Percentiles rank a stretch among this genome's conserved stretches.
These are phyloP conservation scores for Apamea crenata DNA, from an alignment of 2,888 invertebrate genomes.

Conservation along the genomic window DNA sequence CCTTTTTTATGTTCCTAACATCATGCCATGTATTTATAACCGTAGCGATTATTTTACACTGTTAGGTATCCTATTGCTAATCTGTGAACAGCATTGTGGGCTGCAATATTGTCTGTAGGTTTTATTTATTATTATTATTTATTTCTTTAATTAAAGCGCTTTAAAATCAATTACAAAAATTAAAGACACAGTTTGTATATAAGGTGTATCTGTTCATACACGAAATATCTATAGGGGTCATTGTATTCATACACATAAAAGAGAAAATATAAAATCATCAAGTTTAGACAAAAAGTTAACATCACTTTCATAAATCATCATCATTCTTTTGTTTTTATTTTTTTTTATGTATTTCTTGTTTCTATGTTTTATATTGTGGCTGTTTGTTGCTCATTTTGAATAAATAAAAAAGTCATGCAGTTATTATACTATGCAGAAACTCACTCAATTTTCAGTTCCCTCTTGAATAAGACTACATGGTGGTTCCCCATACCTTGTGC, in stretches of 20 bases:
- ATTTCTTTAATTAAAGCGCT: too few relatives aligned
- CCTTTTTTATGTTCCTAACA: background rate
- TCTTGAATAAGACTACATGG: background rate
- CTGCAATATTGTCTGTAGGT: too few relatives aligned
- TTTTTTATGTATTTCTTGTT: background rate
- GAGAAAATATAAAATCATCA: too few relatives aligned
- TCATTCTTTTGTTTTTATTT: too few relatives aligned
- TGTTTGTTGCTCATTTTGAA: background rate
- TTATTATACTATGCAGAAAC: slow-evolving; percentile 7
- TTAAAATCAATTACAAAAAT: too few relatives aligned
- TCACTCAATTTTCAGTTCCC: background rate
- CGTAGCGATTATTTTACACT: background rate
- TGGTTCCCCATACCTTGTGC: slow-evolving; percentile 1
- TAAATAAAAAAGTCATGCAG: background rate
- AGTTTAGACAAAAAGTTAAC: background rate
- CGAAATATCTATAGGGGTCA: too few relatives aligned
- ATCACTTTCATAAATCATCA: background rate
- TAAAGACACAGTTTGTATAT: too few relatives aligned
- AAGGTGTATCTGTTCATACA: too few relatives aligned
- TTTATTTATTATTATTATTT: too few relatives aligned
- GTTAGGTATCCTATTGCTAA: background rate
- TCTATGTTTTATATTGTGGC: background rate
- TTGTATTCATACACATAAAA: too few relatives aligned
- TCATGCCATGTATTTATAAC: background rate
- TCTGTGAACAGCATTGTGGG: too few relatives aligned